phyloP scores from a whole-genome alignment of 1,140 invertebrate genomes.

The Hyles euphorbiae region DNA sequence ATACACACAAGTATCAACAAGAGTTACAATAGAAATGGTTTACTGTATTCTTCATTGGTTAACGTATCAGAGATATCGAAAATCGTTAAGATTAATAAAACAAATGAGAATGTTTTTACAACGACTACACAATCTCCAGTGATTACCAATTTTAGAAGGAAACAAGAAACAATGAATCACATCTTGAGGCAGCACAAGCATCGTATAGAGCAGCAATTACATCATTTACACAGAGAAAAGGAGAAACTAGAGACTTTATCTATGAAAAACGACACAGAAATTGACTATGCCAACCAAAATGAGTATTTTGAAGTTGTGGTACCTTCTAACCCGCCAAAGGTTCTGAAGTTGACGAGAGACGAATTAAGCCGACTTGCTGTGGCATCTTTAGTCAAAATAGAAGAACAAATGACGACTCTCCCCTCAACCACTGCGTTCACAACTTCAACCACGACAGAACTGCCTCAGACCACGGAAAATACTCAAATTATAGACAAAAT shows the following conservation, averaged over 20 bases:
- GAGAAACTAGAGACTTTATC: slow-evolving; percentile 18
- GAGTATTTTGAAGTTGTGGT: slow-evolving; percentile 4
- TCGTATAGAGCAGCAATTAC: slow-evolving; percentile 35
- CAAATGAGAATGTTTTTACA: slow-evolving; percentile 6
- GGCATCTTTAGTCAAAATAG: slow-evolving; percentile 1
- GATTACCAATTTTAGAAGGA: slow-evolving; percentile 16
- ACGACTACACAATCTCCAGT: slow-evolving; percentile 5
- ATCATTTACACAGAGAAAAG: slow-evolving; percentile 33
- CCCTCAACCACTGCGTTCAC: background rate
- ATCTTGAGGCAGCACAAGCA: slow-evolving; percentile 36
- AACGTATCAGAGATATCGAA: slow-evolving; percentile 64
- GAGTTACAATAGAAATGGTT: slow-evolving; percentile 50
- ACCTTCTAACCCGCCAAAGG: slow-evolving; percentile 10
- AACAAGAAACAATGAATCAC: slow-evolving; percentile 33
- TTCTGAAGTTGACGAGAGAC: slow-evolving; percentile 4
- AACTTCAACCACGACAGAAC: background rate
- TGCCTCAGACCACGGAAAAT: slow-evolving; percentile 4
- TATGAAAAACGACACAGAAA: slow-evolving; percentile 7
- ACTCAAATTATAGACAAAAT: slow-evolving; percentile 25
- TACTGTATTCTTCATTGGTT: slow-evolving; percentile 45
- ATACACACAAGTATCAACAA: slow-evolving; percentile 61
- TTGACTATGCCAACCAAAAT: slow-evolving; percentile 2
- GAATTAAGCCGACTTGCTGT: slow-evolving; percentile 1
- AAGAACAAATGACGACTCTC: background rate
- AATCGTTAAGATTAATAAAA: slow-evolving; percentile 43